Conservation (phyloP, 2,113 vertebrate species). For the Corythornis vintsioides region DNA sequence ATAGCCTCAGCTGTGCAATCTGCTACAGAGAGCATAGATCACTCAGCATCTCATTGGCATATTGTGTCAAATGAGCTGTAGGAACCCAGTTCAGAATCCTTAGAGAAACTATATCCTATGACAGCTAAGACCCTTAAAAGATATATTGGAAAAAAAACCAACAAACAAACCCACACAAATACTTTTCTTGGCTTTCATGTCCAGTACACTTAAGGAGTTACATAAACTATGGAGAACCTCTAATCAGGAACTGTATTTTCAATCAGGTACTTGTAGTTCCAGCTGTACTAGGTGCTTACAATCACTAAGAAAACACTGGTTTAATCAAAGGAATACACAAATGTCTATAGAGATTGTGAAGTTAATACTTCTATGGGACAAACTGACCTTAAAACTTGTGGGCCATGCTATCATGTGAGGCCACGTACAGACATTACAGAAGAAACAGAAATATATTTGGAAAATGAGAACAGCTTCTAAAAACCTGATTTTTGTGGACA, state of each 20-base stretch:
- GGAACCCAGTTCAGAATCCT: neutral
- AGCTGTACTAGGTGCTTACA: neutral
- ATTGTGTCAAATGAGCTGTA: neutral
- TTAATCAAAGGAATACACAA: neutral
- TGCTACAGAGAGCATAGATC: neutral
- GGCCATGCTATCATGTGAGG: neutral
- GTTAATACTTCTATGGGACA: neutral
- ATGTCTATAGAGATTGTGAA: neutral
- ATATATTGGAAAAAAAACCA: neutral
- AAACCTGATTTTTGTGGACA: neutral
- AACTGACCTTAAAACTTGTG: neutral
- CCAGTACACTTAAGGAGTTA: neutral
- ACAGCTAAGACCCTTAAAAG: neutral
- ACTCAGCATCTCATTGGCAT: neutral
- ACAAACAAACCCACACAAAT: neutral
- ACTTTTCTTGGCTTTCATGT: neutral
- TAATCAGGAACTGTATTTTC: slow-evolving; percentile 17
- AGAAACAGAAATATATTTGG: neutral
- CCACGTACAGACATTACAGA: neutral
- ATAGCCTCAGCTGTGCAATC: neutral
- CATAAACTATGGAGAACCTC: neutral
- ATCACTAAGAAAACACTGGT: neutral
- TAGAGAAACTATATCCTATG: neutral
- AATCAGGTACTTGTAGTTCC: neutral
- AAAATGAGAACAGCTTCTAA: neutral